phyloP scores from a whole-genome alignment of 2,797 vertebrate species.

The Eulemur rubriventer region DNA sequence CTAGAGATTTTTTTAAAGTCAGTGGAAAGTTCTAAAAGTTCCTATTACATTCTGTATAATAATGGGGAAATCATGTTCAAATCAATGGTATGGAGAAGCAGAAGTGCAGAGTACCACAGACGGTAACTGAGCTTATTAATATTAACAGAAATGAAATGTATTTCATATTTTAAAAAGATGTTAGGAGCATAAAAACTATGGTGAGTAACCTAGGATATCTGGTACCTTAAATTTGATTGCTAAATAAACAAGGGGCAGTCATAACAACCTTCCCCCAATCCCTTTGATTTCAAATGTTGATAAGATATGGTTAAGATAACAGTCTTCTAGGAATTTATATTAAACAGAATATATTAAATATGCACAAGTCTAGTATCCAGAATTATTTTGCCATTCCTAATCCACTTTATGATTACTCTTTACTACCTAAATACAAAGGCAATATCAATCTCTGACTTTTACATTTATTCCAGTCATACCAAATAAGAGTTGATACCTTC shows the following conservation, averaged over 20 bases:
- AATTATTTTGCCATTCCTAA: background rate
- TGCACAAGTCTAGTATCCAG: background rate
- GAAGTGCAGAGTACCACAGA: background rate
- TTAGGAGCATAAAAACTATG: background rate
- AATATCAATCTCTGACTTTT: background rate
- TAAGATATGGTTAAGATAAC: background rate
- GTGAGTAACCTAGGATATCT: background rate
- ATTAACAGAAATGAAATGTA: background rate
- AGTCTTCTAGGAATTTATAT: conserved; percentile 20
- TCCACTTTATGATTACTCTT: background rate
- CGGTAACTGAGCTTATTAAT: background rate
- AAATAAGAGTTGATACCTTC: background rate
- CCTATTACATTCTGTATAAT: background rate
- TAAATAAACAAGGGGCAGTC: background rate
- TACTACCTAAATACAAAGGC: background rate
- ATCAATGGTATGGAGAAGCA: background rate
- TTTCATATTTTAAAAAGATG: background rate
- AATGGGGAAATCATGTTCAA: background rate
- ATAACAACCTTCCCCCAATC: background rate
- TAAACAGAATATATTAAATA: conserved; percentile 9
- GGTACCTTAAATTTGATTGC: background rate
- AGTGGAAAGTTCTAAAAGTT: conserved; percentile 41
- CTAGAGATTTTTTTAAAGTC: background rate
- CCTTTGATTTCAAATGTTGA: conserved; percentile 45
- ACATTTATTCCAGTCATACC: background rate